Conservation (phyloP, 2,113 vertebrate species). For the Thinocorus orbignyianus region DNA sequence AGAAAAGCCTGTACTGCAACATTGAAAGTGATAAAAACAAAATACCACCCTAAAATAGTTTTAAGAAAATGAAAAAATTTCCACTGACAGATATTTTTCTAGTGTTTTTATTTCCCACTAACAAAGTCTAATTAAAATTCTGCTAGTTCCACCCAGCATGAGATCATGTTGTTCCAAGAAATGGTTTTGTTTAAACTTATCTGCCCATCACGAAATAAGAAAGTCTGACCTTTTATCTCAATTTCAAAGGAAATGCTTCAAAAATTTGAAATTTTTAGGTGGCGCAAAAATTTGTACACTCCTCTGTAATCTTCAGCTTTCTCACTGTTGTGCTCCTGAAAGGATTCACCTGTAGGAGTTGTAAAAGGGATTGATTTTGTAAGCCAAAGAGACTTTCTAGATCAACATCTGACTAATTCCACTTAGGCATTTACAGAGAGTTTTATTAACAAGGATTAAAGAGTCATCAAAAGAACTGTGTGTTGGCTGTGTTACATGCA, state of each 20-base stretch:
- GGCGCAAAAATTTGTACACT: not conserved
- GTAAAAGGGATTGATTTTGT: not conserved
- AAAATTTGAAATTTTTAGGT: not conserved
- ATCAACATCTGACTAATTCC: not conserved
- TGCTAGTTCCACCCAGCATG: not conserved
- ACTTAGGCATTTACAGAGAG: not conserved
- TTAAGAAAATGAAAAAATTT: not conserved
- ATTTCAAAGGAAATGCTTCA: not conserved
- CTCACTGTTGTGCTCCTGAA: not conserved
- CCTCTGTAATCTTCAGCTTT: not conserved
- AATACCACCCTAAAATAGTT: not conserved
- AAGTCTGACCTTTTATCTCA: not conserved
- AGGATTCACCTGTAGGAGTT: not conserved
- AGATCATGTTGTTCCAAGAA: not conserved
- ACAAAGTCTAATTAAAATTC: not conserved
- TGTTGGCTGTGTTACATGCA: not conserved
- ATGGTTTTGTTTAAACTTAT: not conserved
- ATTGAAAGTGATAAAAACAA: not conserved
- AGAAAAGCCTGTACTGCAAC: not conserved
- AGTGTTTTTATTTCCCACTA: not conserved
- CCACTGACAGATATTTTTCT: not conserved
- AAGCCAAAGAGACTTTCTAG: not conserved
- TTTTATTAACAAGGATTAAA: constrained; percentile 6
- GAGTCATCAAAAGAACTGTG: not conserved
- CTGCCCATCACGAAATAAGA: not conserved